A percentile compares a stretch with the other conserved stretches of the same genome.
Conservation (phyloP, 2,797 vertebrate genomes). For the Platalea minor region DNA sequence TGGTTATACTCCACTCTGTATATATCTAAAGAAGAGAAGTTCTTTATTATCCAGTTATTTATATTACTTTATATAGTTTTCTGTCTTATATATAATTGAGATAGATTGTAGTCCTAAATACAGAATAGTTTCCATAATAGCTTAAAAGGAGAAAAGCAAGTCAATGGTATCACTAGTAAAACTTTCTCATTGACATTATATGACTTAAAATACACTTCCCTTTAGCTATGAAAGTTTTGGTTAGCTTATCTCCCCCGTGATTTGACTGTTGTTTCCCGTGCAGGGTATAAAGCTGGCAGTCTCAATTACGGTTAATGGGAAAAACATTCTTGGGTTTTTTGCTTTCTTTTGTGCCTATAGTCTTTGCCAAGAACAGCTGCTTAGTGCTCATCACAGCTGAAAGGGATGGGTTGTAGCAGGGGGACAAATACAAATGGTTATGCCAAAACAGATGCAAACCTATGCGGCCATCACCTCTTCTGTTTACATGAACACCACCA, state of each 20-base stretch:
- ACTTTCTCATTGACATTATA: neutral
- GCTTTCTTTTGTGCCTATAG: neutral
- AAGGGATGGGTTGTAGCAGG: neutral
- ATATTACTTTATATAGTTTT: neutral
- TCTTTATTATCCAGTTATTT: neutral
- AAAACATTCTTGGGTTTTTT: neutral
- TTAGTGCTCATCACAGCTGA: neutral
- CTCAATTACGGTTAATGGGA: neutral
- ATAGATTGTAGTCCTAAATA: neutral
- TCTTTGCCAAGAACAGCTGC: neutral
- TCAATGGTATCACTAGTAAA: neutral
- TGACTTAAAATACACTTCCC: neutral
- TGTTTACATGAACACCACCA: neutral
- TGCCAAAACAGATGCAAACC: neutral
- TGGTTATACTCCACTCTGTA: neutral
- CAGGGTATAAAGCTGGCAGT: neutral
- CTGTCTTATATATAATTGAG: neutral
- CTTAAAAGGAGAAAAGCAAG: neutral
- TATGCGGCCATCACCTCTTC: neutral
- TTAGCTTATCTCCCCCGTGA: fast-evolving
- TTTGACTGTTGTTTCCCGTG: neutral
- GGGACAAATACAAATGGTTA: neutral
- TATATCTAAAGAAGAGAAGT: neutral
- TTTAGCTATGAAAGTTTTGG: neutral
- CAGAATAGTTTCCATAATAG: neutral